Evolutionary conservation across 2,113 vertebrate species (phyloP).

Genomic region (Cardinalis cardinalis): DNA sequence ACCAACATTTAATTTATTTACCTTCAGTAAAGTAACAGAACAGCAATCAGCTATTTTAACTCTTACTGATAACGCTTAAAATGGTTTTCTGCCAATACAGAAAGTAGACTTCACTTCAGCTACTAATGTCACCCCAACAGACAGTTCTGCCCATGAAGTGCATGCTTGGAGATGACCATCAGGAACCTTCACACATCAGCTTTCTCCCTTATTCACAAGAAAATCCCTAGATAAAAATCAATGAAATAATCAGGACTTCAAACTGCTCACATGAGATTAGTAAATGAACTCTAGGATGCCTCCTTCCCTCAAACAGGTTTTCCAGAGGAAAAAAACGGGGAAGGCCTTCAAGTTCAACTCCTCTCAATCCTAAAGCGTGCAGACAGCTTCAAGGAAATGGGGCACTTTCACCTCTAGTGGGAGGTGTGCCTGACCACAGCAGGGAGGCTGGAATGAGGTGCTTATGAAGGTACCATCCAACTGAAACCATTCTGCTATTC

Average conservation of each 20-base stretch:
- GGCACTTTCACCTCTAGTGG: neutral
- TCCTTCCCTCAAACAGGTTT: neutral
- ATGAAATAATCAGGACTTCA: neutral
- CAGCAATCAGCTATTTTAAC: neutral
- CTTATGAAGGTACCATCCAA: neutral
- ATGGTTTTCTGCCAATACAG: neutral
- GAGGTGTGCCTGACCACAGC: neutral
- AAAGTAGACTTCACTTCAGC: neutral
- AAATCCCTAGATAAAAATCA: neutral
- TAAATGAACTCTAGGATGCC: neutral
- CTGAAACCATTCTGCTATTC: neutral
- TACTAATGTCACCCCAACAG: neutral
- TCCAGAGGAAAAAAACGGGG: neutral
- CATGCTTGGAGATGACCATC: neutral
- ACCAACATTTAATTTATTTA: neutral
- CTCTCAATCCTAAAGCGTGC: rapidly evolving
- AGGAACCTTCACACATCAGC: neutral
- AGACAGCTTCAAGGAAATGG: neutral
- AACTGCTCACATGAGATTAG: neutral
- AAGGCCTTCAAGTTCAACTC: neutral
- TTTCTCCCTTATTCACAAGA: neutral
- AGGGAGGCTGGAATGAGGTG: neutral
- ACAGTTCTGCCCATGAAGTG: neutral
- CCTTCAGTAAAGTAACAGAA: neutral
- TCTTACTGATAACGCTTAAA: neutral